Percentiles rank a stretch among this genome's conserved stretches.
These are phyloP conservation scores for Tridacna gigas DNA, from an alignment of 2,888 invertebrate species.

Conservation along the genomic window DNA sequence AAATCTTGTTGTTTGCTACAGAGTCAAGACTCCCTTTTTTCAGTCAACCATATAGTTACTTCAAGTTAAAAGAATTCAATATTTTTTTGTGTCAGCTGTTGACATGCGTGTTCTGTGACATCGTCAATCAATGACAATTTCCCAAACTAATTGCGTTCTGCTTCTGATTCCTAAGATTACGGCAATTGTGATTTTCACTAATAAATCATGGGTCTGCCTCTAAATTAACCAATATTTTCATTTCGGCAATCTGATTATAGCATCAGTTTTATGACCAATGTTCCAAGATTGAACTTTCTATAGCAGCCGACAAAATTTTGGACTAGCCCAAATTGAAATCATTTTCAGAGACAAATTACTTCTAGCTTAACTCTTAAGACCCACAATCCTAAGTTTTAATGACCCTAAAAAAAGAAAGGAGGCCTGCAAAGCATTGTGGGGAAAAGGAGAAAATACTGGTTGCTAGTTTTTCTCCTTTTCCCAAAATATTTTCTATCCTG, in stretches of 20 bases:
- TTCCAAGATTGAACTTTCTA: too few species aligned
- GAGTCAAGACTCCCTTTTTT: neutral
- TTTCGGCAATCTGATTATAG: slow-evolving; percentile 8
- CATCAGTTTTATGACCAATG: too few species aligned
- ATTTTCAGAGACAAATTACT: too few species aligned
- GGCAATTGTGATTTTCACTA: slow-evolving; percentile 9
- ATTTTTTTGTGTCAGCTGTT: neutral
- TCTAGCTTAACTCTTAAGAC: too few species aligned
- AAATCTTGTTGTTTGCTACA: too few species aligned
- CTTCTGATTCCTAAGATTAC: slow-evolving; percentile 14
- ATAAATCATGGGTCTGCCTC: slow-evolving; percentile 10
- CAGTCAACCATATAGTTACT: neutral
- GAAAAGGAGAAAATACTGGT: neutral
- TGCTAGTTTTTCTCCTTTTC: neutral
- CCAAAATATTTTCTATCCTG: neutral
- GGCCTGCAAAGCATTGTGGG: too few species aligned
- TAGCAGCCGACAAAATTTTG: too few species aligned
- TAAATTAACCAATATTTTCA: slow-evolving; percentile 6
- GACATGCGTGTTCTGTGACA: slow-evolving; percentile 15
- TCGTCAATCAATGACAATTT: slow-evolving; percentile 28
- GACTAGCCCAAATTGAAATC: too few species aligned
- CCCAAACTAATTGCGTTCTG: slow-evolving; percentile 9
- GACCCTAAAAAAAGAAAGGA: too few species aligned
- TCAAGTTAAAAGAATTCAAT: neutral
- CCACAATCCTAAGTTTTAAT: too few species aligned